Percentiles rank a stretch among this genome's conserved stretches.
Evolutionary conservation across 2,113 vertebrate genomes (phyloP).

Genomic region (Phalacrocorax pelagicus): DNA sequence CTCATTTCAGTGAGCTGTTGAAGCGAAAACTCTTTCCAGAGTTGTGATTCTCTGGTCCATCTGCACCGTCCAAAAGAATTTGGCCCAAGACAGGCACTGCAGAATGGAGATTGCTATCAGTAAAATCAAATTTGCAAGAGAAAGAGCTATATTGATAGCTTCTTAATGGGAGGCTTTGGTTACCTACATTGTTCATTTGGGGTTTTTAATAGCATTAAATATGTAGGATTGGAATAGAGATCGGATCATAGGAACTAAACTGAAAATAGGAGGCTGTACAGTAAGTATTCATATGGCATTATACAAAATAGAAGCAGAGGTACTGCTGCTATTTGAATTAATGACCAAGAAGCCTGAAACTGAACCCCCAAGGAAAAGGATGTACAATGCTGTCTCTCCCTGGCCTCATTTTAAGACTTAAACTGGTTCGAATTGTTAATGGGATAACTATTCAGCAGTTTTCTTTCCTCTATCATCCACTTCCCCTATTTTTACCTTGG

Average conservation of each 20-base stretch:
- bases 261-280: not conserved
- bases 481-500: constrained; percentile 9
- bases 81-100: not conserved
- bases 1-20: not conserved
- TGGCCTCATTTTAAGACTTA: not conserved
- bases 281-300: not conserved
- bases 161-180: not conserved
- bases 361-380: not conserved
- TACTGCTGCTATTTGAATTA: not conserved
- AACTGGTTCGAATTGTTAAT: not conserved
- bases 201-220: not conserved
- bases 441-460: constrained; percentile 18
- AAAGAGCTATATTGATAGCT: not conserved
- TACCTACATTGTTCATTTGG: not conserved
- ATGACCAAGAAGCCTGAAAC: not conserved
- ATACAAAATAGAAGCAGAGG: not conserved
- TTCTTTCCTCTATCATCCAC: not conserved
- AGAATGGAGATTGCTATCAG: not conserved
- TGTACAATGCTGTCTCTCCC: not conserved
- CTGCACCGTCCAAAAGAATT: not conserved
- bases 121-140: not conserved
- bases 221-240: not conserved
- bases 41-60: not conserved
- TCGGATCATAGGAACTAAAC: not conserved
- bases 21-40: not conserved